Conservation (phyloP, 2,888 invertebrate genomes). For the Tetropium fuscum region DNA sequence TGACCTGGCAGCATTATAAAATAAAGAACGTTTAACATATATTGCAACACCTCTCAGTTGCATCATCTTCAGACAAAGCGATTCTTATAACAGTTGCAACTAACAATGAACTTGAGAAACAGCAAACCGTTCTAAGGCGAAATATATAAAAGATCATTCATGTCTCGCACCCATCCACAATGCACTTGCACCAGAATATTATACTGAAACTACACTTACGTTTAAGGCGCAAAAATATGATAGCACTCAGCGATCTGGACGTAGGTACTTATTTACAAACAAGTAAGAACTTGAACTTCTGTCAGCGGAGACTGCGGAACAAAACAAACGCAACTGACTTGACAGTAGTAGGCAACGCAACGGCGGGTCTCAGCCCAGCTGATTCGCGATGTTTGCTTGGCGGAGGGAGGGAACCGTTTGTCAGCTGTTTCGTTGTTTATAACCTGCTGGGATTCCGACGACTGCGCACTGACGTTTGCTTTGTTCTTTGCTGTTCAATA, state of each 20-base stretch:
- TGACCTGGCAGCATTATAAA: too few species aligned
- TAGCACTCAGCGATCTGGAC: background rate
- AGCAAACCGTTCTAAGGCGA: background rate
- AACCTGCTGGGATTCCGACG: conserved; percentile 39
- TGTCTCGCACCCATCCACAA: background rate
- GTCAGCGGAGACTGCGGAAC: conserved; percentile 22
- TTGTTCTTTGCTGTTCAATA: conserved; percentile 41
- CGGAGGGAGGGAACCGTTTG: conserved; percentile 32
- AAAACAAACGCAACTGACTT: conserved; percentile 25
- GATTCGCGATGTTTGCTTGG: conserved; percentile 46
- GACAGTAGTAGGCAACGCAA: conserved; percentile 24
- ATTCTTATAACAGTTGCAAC: background rate
- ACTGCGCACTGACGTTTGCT: conserved; percentile 36
- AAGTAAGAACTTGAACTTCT: conserved; percentile 30
- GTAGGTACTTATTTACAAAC: conserved; percentile 14
- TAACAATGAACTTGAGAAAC: background rate
- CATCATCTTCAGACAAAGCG: conserved; percentile 1
- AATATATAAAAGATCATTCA: background rate
- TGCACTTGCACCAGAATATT: background rate
- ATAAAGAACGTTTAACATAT: too few species aligned
- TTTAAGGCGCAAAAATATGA: background rate
- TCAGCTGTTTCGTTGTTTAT: conserved; percentile 43
- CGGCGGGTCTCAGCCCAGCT: conserved; percentile 41
- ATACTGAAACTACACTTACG: conserved; percentile 14
- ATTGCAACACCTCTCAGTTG: background rate